Base-by-base conservation (phyloP, 2,797 vertebrate species). In the Labeo calbasu region DNA sequence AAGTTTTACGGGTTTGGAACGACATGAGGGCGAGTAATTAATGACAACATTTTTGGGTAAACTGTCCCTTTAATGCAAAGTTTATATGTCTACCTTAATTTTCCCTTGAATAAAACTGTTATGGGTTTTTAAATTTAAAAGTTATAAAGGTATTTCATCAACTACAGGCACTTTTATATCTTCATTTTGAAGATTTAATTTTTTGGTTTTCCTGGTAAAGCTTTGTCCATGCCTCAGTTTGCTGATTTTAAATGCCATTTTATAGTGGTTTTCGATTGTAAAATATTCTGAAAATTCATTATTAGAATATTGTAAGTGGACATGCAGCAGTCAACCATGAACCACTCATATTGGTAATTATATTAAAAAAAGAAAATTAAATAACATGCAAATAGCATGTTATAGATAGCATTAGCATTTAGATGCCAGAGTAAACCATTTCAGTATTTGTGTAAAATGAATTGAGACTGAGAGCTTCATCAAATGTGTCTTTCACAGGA, bases 401-500 rank as follows among this genome's bases (percentile, higher is more conserved):
- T n/a, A n/a, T n/a, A n/a, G n/a, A n/a, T n/a, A n/a, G n/a, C n/a
- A n/a, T n/a, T n/a, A n/a, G n/a, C 9, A 21, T 19, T 11, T 36
- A 36, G 32, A 36, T 36, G 32, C 32, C 32, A 57, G 1, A 75
- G 12, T 4, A 3, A 73, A 12, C 25, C 17, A 19, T 32, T 73
- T 72, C 3, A 43, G 4, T 32, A 11, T 61, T 19, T 61, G 25
- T 76, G 11, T 2, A 19, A 21, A 10, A 40, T 1, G 0, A n/a
- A 19, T 40, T 13, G 13, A 46, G 2, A 13, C 13, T n/a, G 19
- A 43, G 15, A 48, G 21, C 53, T 19, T 63, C 15, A 23, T 75
- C 12, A 50, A 19, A 17, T 19, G 46, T 73, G 48, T 5, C 76
- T 92, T 94, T 82, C 87, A 80, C 87, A 99, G 98, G 97, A 98